phyloP scores from a whole-genome alignment of 2,888 invertebrate species.

The Anagyrus pseudococci region DNA sequence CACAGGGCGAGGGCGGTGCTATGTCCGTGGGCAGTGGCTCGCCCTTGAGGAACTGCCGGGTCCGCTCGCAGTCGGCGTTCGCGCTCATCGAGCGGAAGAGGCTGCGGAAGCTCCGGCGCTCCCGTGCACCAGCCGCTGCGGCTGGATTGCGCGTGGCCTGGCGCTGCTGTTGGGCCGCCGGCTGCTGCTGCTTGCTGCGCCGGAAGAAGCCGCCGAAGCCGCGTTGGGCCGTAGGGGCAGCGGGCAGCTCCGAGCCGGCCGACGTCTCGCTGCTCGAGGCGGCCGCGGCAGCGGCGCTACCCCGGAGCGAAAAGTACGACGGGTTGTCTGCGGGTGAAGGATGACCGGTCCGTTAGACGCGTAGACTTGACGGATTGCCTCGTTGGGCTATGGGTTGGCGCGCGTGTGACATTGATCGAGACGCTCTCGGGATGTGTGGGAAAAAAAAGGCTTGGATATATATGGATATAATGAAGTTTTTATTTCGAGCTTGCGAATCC shows the following conservation, averaged over 20 bases:
- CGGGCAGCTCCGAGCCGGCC: not conserved
- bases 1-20: conserved; percentile 65
- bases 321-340: conserved; percentile 75
- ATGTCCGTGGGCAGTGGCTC: conserved; percentile 76
- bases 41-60: conserved; percentile 72
- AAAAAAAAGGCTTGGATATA: no score
- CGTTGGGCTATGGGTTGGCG: no score
- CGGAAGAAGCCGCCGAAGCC: conserved; percentile 33
- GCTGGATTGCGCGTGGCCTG: not conserved
- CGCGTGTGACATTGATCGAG: no score
- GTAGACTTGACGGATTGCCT: no score
- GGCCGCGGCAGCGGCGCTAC: conserved; percentile 45
- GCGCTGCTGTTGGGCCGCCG: conserved; percentile 38
- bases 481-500: no score
- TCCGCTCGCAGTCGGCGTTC: conserved; percentile 69
- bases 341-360: no score
- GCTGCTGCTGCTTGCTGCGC: conserved; percentile 42
- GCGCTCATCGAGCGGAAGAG: conserved; percentile 72
- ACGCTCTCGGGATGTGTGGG: not conserved
- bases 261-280: not conserved
- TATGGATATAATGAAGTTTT: no score
- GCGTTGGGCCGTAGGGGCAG: conserved; percentile 2
- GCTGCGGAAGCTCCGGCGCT: conserved; percentile 66
- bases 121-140: conserved; percentile 9
- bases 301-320: conserved; percentile 75